These are phyloP conservation scores for Centroberyx gerrardi DNA, from an alignment of 2,797 vertebrate genomes.

Conservation along the genomic window DNA sequence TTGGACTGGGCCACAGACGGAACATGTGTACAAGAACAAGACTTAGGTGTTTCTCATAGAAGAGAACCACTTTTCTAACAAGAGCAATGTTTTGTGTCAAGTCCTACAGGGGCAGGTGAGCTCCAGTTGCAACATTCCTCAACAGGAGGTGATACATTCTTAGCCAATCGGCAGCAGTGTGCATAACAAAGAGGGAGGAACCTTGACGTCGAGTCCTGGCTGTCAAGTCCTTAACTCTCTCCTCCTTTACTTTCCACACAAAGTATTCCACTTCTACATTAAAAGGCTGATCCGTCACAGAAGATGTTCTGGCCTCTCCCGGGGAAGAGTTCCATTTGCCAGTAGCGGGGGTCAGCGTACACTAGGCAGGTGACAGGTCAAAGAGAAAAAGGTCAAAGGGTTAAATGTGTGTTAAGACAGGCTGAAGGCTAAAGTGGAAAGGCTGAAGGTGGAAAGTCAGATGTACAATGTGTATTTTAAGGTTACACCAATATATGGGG, in stretches of 20 bases:
- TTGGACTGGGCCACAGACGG: too few relatives aligned
- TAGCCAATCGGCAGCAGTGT: slow-evolving; percentile 10
- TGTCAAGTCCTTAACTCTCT: background rate
- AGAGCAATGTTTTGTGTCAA: too few relatives aligned
- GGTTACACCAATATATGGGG: too few relatives aligned
- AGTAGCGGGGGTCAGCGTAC: slow-evolving; percentile 85
- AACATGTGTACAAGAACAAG: too few relatives aligned
- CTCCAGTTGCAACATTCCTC: slow-evolving; percentile 7
- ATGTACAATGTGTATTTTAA: too few relatives aligned
- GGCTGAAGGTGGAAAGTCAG: too few relatives aligned
- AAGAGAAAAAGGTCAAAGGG: slow-evolving; percentile 13
- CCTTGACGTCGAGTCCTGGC: background rate
- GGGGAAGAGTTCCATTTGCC: slow-evolving; percentile 87
- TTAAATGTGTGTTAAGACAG: too few relatives aligned
- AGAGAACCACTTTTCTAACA: too few relatives aligned
- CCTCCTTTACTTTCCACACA: background rate
- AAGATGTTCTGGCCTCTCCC: slow-evolving; percentile 83
- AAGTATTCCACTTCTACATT: slow-evolving; percentile 15
- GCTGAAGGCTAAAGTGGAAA: too few relatives aligned
- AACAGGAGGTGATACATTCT: slow-evolving; percentile 38
- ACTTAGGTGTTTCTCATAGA: too few relatives aligned
- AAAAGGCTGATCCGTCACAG: slow-evolving; percentile 84
- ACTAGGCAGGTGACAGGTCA: slow-evolving; percentile 73
- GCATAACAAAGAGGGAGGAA: background rate
- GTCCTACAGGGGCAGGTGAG: too few relatives aligned